A percentile compares a stretch with the other conserved stretches of the same genome.
These are phyloP conservation scores for Limnephilus lunatus DNA, from an alignment of 2,888 invertebrate genomes.

Conservation along the genomic window DNA sequence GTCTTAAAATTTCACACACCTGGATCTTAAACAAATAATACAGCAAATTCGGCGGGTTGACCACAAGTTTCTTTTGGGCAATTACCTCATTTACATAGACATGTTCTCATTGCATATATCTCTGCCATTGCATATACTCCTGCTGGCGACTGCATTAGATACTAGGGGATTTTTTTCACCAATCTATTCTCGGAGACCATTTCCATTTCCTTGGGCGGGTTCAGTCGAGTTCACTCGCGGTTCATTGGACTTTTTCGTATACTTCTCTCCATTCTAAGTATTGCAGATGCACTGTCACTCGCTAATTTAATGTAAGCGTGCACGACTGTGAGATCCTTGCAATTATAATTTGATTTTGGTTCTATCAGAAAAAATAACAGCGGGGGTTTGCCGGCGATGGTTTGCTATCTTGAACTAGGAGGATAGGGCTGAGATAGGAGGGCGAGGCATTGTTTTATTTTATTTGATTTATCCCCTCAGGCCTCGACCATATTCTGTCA, in stretches of 20 bases:
- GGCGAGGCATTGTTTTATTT: too few species aligned
- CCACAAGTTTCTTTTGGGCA: neutral
- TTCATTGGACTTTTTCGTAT: constrained; percentile 10
- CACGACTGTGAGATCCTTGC: neutral
- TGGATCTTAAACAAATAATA: neutral
- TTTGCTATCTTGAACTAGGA: too few species aligned
- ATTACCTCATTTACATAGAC: neutral
- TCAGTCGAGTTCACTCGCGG: constrained; percentile 10
- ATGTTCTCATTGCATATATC: neutral
- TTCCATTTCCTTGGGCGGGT: neutral
- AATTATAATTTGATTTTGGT: neutral
- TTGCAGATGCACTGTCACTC: constrained; percentile 9
- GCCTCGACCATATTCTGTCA: too few species aligned
- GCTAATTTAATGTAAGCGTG: neutral
- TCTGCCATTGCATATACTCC: neutral
- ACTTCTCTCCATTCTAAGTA: neutral
- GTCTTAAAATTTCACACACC: neutral
- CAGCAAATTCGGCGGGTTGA: neutral
- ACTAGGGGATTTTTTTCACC: neutral
- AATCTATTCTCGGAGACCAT: constrained; percentile 15
- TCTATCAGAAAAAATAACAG: neutral
- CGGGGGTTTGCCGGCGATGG: neutral
- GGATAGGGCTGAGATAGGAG: too few species aligned
- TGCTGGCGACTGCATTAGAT: neutral
- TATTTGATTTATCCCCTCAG: too few species aligned